Evolutionary conservation across 2,888 invertebrate genomes (phyloP).

Genomic region (Laothoe populi): DNA sequence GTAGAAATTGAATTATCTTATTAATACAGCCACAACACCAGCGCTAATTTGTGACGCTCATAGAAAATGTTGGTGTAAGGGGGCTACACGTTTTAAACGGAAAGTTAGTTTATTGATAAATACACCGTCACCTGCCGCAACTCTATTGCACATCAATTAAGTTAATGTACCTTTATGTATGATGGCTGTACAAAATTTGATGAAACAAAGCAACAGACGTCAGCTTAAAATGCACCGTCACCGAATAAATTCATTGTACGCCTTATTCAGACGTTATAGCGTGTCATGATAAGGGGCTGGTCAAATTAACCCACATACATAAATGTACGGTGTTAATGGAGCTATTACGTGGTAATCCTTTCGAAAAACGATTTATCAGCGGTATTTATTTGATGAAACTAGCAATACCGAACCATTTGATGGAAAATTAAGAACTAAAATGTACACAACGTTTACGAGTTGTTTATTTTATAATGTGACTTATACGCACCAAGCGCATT

Average conservation of each 20-base stretch:
- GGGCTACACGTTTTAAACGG: not conserved
- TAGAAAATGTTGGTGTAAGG: not conserved
- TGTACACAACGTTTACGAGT: not conserved
- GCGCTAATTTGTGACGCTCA: conserved; percentile 10
- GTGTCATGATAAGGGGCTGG: not conserved
- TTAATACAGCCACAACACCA: not conserved
- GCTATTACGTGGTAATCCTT: not conserved
- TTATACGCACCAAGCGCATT: not conserved
- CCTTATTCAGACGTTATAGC: conserved; percentile 48
- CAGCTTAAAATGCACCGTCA: conserved; percentile 59
- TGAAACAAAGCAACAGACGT: conserved; percentile 52
- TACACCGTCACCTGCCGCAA: conserved; percentile 2
- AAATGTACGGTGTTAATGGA: not conserved
- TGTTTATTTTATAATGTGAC: not conserved
- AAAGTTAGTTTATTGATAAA: not conserved
- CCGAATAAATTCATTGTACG: conserved; percentile 50
- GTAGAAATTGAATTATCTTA: conserved; percentile 5
- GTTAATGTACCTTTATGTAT: conserved; percentile 51
- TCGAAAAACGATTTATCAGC: not conserved
- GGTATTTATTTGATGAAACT: not conserved
- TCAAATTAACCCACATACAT: conserved; percentile 3
- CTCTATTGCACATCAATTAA: conserved; percentile 43
- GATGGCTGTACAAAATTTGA: conserved; percentile 61
- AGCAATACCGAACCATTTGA: not conserved
- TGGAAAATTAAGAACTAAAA: not conserved